Conservation (phyloP, 2,113 vertebrate species). For the Sisor rabdophorus region DNA sequence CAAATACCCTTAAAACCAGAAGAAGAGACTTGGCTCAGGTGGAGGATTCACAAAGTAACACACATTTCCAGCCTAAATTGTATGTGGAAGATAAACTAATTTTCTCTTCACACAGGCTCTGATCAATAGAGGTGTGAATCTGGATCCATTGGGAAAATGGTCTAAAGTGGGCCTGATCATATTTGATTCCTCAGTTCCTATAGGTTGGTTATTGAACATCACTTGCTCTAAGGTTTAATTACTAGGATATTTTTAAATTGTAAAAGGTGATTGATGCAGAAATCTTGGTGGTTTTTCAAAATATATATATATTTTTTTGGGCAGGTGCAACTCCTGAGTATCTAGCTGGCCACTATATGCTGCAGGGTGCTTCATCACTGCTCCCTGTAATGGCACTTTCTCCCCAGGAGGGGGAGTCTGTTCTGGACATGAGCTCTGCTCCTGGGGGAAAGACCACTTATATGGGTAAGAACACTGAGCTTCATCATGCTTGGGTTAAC, state of each 20-base stretch:
- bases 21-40: conserved; percentile 94
- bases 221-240: neutral
- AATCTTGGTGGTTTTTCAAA: no score
- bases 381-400: conserved; percentile 93
- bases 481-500: neutral
- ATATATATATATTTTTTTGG: accelerated
- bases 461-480: conserved; percentile 73
- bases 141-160: conserved; percentile 95
- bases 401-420: conserved; percentile 89
- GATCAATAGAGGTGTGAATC: conserved; percentile 94
- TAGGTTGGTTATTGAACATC: conserved; percentile 72
- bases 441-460: conserved; percentile 97
- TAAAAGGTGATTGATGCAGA: neutral
- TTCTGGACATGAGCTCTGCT: conserved; percentile 95
- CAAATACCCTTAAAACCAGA: conserved; percentile 91
- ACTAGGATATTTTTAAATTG: neutral
- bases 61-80: neutral
- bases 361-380: conserved; percentile 93
- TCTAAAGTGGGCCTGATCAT: conserved; percentile 93
- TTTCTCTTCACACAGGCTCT: conserved; percentile 73
- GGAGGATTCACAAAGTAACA: neutral
- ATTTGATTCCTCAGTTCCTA: conserved; percentile 91
- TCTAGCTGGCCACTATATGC: conserved; percentile 94
- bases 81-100: neutral
- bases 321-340: conserved; percentile 96